These are phyloP conservation scores for Chunga burmeisteri DNA, from an alignment of 2,113 vertebrate species.

Conservation along the genomic window DNA sequence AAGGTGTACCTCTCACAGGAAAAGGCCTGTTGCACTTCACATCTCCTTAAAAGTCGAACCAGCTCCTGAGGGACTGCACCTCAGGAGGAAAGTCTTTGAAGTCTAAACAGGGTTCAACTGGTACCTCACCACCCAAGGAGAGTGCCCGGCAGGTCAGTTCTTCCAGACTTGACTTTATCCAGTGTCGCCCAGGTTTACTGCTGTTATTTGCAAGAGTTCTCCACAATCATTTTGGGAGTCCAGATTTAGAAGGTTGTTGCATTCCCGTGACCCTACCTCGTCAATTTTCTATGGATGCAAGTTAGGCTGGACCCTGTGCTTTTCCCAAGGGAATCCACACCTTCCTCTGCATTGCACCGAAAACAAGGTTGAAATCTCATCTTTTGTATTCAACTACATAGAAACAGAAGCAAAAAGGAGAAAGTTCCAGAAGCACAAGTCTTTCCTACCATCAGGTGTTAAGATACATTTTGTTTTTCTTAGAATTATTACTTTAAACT, in stretches of 20 bases:
- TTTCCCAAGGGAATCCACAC: not conserved
- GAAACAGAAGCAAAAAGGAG: not conserved
- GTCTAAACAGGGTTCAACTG: not conserved
- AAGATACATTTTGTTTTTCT: not conserved
- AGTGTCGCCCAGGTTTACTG: not conserved
- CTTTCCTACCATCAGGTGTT: not conserved
- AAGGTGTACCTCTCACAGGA: not conserved
- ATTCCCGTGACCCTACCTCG: rapidly evolving
- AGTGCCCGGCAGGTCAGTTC: not conserved
- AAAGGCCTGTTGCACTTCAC: not conserved
- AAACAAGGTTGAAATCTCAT: not conserved
- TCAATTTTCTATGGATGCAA: not conserved
- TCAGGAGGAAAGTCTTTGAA: not conserved
- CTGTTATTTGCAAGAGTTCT: not conserved
- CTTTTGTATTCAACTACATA: not conserved
- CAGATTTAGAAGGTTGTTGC: not conserved
- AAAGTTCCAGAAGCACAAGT: not conserved
- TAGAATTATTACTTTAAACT: not conserved
- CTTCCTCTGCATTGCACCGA: not conserved
- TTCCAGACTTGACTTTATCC: not conserved
- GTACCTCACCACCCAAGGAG: not conserved
- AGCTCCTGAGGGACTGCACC: not conserved
- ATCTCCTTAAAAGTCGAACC: not conserved
- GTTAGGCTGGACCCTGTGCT: not conserved
- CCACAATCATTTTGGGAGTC: not conserved